Conservation (phyloP, 2,888 invertebrate genomes). For the Euspilapteryx auroguttella region DNA sequence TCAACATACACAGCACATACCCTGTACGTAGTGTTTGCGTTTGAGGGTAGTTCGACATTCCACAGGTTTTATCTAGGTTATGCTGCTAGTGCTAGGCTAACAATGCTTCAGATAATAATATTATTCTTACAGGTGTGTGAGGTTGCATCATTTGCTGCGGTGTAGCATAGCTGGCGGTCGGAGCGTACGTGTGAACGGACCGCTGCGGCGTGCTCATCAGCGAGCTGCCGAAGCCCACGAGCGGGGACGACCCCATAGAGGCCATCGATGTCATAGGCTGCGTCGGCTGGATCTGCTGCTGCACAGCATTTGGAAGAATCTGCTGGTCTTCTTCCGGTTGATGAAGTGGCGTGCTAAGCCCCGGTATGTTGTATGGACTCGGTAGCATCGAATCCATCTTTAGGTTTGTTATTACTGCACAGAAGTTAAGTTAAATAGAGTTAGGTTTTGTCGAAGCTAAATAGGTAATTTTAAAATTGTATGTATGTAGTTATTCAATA, state of each 20-base stretch:
- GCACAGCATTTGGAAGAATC: conserved; percentile 82
- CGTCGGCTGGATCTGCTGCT: conserved; percentile 79
- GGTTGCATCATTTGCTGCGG: conserved; percentile 88
- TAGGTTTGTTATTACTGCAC: no score
- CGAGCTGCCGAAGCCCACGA: conserved; percentile 63
- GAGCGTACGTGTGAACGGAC: conserved; percentile 75
- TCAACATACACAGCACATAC: no score
- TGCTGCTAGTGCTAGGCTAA: no score
- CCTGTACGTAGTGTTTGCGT: no score
- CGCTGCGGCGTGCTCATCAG: conserved; percentile 70
- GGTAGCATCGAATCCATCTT: conserved; percentile 90
- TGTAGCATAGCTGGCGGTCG: conserved; percentile 74
- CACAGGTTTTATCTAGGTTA: no score
- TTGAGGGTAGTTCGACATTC: no score
- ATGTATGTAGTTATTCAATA: no score
- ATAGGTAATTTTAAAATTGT: no score
- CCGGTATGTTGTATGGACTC: conserved; percentile 88
- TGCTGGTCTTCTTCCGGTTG: conserved; percentile 91
- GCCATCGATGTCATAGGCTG: conserved; percentile 60
- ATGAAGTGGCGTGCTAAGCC: conserved; percentile 87
- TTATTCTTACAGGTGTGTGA: conserved; percentile 83
- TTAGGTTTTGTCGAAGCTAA: no score
- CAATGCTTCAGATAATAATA: no score
- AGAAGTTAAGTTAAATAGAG: no score
- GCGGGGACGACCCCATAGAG: conserved; percentile 62